Evolutionary conservation across 2,113 vertebrate species (phyloP), one percentile per base, ranked within the genome.

Genomic region (Panthera uncia): DNA sequence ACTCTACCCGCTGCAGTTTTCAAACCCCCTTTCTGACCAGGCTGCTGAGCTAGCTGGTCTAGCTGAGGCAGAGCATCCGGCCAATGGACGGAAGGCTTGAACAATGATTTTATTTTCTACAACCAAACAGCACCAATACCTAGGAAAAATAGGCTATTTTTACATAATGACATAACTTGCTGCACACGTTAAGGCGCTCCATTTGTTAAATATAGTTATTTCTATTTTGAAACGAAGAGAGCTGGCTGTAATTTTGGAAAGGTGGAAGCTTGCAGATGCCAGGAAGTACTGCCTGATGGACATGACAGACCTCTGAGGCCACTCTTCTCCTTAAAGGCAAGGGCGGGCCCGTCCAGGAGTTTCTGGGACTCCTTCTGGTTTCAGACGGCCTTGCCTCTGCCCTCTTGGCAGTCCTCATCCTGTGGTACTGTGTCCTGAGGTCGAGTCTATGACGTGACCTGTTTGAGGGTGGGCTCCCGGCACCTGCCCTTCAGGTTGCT

Each of bases 191-290:
- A 95, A 96, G 96, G 94, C 66, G 5, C 94, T 97, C 90, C 23
- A 29, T 96, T 95, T 94, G 98, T 97, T 97, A 98, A 97, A 97
- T 98, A 97, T 97, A 98, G 97, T 88, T 90, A 71, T 92, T 98
- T 94, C 97, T 98, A 97, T 98, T 98, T 97, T 98, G 92, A 97
- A 95, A 76, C 94, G 68, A 61, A 95, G 95, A 86, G 86, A 78
- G 66, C 81, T 97, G 97, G 97, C 89, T 96, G 66, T 96, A 87
- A 96, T 95, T 97, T 91, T 96, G 96, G 95, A 96, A 95, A 97
- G 96, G 96, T 97, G 87, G 97, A 63, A 95, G 33, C 52, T 73
- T 61, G 84, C 31, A 6, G 84, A 94, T 68, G 97, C 92, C 95
- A 95, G 89, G 92, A 94, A 93, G 94, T 23, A 10, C 36, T 19